Evolutionary conservation across 2,888 invertebrate species (phyloP).

Genomic region (Ophioninae sp.): DNA sequence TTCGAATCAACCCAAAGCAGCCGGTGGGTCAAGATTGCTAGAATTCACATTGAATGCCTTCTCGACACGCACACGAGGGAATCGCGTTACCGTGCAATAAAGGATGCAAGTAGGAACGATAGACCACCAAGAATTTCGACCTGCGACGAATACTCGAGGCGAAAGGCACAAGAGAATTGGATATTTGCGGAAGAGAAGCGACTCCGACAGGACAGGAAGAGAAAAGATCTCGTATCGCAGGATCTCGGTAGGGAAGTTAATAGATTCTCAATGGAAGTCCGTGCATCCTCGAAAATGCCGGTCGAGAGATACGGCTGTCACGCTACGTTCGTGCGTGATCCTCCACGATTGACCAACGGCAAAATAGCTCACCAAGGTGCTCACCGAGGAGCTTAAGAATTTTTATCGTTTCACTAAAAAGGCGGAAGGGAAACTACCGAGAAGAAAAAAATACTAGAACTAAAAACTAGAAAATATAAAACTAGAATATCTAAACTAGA

Average conservation of each 20-base stretch:
- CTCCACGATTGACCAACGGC: conserved; percentile 11
- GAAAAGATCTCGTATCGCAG: conserved; percentile 2
- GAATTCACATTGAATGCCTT: not conserved
- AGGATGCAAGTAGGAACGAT: conserved; percentile 29
- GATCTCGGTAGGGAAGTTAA: conserved; percentile 40
- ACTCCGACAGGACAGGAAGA: conserved; percentile 2
- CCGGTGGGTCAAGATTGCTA: too few species aligned
- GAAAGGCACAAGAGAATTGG: conserved; percentile 18
- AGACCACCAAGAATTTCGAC: conserved; percentile 47
- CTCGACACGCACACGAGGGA: not conserved
- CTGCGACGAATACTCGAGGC: conserved; percentile 23
- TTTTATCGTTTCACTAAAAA: too few species aligned
- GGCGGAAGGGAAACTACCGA: too few species aligned
- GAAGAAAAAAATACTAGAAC: too few species aligned
- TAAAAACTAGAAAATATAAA: too few species aligned
- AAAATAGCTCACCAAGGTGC: conserved; percentile 3
- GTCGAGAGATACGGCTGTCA: not conserved
- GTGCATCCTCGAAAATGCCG: not conserved
- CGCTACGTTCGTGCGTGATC: not conserved
- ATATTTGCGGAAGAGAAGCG: conserved; percentile 25
- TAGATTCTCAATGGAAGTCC: conserved; percentile 50
- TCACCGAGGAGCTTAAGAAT: not conserved
- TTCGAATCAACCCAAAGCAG: too few species aligned
- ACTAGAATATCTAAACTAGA: too few species aligned
- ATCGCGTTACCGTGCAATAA: conserved; percentile 13